Evolutionary conservation across 37 sponge, comb jelly and placozoan genomes (phyloP), one percentile per base, ranked within the genome.

Genomic region (Agelas oroides): DNA sequence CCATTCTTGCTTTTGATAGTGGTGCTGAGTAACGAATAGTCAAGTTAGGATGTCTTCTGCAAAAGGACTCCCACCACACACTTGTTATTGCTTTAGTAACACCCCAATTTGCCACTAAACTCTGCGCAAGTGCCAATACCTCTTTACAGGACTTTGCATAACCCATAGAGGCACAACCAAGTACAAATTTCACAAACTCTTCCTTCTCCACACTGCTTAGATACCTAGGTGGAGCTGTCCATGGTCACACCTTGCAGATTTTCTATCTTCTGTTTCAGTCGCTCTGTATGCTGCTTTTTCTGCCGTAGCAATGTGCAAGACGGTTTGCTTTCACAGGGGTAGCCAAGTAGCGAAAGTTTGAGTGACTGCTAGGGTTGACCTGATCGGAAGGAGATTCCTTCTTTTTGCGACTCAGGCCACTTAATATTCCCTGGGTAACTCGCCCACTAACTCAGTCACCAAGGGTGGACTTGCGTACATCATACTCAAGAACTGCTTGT

Each of bases 11-110:
- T 5, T 28, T 33, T 69, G 89, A 76, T 23, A 88, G 65, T 28
- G 82, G 59, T 36, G 68, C 59, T 59, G 88, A 73, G 32, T 74
- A 14, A 23, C 71, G 37, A 0, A 87, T 27, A 19, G 80, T 79
- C 0, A 87, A 21, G 25, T 80, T 20, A 0, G 88, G 81, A 62
- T 87, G 80, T 8, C 88, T 46, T 60, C 72, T 60, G 27, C 56
- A n/a, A 87, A 87, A 80, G 1, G 38, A 30, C 14, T 79, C 65
- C 88, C 80, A 75, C 85, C 76, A 84, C 1, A 76, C 85, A 65
- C 19, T 21, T 5, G 77, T 75, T 33, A 84, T 36, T 37, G 11
- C 0, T 18, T 31, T 31, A n/a, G 38, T 21, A 38, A 65, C 41
- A 30, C 77, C 77, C 31, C 73, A 63, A 11, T 15, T 73, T 35